Base-by-base conservation (phyloP, 2,888 invertebrate species). In the Craniophora ligustri region DNA sequence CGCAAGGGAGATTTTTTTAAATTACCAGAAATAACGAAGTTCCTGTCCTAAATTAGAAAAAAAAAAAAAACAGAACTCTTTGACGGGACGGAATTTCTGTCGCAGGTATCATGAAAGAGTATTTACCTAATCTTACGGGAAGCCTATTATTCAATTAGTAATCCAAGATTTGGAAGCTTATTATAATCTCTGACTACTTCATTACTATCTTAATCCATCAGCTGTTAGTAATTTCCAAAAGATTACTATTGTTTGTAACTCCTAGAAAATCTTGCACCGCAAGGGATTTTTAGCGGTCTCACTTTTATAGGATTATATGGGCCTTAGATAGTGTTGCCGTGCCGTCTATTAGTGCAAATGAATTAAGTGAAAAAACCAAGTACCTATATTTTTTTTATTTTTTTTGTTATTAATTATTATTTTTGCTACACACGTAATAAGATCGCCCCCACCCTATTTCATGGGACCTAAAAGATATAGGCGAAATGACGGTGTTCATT, bases 71-170 rank as follows among this genome's bases (percentile, higher is more conserved):
- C n/a, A n/a, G n/a, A n/a, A n/a, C n/a, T n/a, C n/a, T n/a, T 32
- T 8, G 11, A 41, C 36, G n/a, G 36, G 3, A 13, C 2, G 0
- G 5, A 18, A 10, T 19, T 8, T 13, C 19, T 3, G 34, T n/a
- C 19, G 32, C 13, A 15, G 19, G 2, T 16, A 2, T 5, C 30
- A 23, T 49, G 46, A 57, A 63, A 57, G 57, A 31, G 7, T 36
- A 1, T 10, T 10, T 4, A 10, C 26, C n/a, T 50, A 46, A 42
- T 49, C 55, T 45, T 15, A 30, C 15, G 4, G 6, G 21, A 5
- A 40, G 32, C 23, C 46, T 11, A 47, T 63, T 63, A 63, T 63
- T 57, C 28, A 40, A 63, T 63, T 32, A 35, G 14, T 35, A 46
- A 62, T 41, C 45, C 5, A 6, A 40, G 28, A 40, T 44, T 11